phyloP scores from a whole-genome alignment of 2,797 vertebrate genomes.

The Buphagus erythrorhynchus region DNA sequence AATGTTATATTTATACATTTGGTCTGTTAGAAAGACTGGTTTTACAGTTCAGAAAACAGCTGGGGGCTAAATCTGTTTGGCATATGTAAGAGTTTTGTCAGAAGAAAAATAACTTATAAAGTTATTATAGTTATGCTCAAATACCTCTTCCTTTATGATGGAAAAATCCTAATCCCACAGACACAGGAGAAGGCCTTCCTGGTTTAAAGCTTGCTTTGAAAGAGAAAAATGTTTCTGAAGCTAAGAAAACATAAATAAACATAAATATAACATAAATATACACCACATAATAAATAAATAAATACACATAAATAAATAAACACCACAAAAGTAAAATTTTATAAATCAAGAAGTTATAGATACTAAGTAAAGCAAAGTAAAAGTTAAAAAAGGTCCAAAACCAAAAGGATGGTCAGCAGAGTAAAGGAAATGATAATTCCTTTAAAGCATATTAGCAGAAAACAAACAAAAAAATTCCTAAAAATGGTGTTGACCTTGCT shows the following conservation, averaged over 20 bases:
- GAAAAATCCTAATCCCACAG: not conserved
- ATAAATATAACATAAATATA: not conserved
- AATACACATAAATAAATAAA: not conserved
- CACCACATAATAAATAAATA: too few species aligned
- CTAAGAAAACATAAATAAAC: not conserved
- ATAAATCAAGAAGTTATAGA: not conserved
- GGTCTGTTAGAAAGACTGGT: not conserved
- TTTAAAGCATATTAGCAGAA: not conserved
- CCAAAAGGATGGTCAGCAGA: not conserved
- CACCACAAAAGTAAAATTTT: not conserved
- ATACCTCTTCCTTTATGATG: not conserved
- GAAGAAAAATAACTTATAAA: not conserved
- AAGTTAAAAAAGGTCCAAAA: not conserved
- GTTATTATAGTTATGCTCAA: not conserved
- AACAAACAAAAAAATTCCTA: not conserved
- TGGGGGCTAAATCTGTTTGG: not conserved
- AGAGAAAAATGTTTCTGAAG: not conserved
- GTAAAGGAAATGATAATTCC: not conserved
- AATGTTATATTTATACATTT: not conserved
- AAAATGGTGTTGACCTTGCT: not conserved
- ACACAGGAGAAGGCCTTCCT: not conserved
- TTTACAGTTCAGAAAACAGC: not conserved
- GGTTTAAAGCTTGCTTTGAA: not conserved
- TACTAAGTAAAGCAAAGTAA: not conserved
- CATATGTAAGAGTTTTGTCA: not conserved